Evolutionary conservation across 2,113 vertebrate genomes (phyloP).

Genomic region (Scopus umbretta): DNA sequence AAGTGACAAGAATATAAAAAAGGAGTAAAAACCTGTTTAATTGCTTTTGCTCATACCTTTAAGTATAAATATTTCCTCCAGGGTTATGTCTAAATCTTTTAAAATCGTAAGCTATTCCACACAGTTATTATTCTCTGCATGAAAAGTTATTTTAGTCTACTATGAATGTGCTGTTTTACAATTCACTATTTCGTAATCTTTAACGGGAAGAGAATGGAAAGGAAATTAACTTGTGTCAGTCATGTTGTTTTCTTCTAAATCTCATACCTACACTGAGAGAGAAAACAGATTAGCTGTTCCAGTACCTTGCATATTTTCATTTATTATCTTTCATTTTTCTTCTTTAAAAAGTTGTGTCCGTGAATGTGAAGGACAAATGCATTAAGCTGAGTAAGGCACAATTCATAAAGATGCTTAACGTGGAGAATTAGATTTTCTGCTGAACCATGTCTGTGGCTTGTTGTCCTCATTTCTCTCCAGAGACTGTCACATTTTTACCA

Average conservation of each 20-base stretch:
- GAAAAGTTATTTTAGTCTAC: not conserved
- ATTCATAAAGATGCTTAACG: not conserved
- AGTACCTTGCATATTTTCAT: not conserved
- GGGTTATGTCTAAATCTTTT: not conserved
- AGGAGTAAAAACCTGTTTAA: not conserved
- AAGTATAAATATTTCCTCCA: not conserved
- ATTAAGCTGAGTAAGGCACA: not conserved
- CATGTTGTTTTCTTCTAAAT: not conserved
- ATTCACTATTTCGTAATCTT: slow-evolving; percentile 3
- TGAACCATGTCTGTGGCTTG: not conserved
- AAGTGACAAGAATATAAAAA: not conserved
- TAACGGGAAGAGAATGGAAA: not conserved
- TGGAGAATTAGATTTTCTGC: slow-evolving; percentile 19
- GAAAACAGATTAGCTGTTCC: not conserved
- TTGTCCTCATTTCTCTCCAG: not conserved
- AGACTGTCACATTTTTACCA: not conserved
- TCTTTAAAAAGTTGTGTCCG: not conserved
- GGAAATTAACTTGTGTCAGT: not conserved
- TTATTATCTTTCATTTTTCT: not conserved
- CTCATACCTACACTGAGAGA: not conserved
- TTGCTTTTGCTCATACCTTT: not conserved
- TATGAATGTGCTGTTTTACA: not conserved
- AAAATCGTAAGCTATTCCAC: not conserved
- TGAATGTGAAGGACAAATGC: slow-evolving; percentile 4
- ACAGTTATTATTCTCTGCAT: not conserved